A percentile compares a stretch with the other conserved stretches of the same genome.
Conservation (phyloP, 1,140 invertebrate genomes). For the Drosophila trapezifrons region DNA sequence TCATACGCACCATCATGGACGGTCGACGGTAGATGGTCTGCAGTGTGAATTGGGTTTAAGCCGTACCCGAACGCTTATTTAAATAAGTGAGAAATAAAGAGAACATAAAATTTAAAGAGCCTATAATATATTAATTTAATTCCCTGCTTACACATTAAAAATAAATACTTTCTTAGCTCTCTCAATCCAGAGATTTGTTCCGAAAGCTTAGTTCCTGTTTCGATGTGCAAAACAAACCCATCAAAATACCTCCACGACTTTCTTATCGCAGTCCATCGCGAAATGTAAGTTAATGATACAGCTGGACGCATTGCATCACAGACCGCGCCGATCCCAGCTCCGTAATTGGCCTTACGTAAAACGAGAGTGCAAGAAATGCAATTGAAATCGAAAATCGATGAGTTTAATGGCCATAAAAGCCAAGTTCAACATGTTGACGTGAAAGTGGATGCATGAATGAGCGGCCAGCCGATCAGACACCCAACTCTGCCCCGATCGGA, state of each 20-base stretch:
- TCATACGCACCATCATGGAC: too few relatives aligned
- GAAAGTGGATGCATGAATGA: slow-evolving; percentile 59
- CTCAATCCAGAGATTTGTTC: rapidly evolving
- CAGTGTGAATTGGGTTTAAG: too few relatives aligned
- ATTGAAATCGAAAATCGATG: slow-evolving; percentile 48
- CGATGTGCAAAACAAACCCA: neutral
- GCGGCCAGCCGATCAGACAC: slow-evolving; percentile 6
- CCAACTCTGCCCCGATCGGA: slow-evolving; percentile 10
- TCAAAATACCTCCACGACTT: neutral
- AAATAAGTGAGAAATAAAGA: too few relatives aligned
- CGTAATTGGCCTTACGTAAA: slow-evolving; percentile 64
- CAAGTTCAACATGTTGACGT: slow-evolving; percentile 59
- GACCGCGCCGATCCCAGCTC: slow-evolving; percentile 10
- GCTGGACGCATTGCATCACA: slow-evolving; percentile 34
- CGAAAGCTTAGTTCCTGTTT: slow-evolving; percentile 23
- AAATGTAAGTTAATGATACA: slow-evolving; percentile 48
- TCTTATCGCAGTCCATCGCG: slow-evolving; percentile 31
- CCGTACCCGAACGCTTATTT: too few relatives aligned
- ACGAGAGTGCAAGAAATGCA: slow-evolving; percentile 35
- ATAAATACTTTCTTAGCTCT: too few relatives aligned
- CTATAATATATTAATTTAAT: too few relatives aligned
- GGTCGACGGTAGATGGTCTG: too few relatives aligned
- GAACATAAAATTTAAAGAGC: too few relatives aligned
- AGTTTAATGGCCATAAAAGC: slow-evolving; percentile 68
- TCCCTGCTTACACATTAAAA: neutral